phyloP scores from a whole-genome alignment of 2,888 invertebrate species.

The Macrosiphum euphorbiae region DNA sequence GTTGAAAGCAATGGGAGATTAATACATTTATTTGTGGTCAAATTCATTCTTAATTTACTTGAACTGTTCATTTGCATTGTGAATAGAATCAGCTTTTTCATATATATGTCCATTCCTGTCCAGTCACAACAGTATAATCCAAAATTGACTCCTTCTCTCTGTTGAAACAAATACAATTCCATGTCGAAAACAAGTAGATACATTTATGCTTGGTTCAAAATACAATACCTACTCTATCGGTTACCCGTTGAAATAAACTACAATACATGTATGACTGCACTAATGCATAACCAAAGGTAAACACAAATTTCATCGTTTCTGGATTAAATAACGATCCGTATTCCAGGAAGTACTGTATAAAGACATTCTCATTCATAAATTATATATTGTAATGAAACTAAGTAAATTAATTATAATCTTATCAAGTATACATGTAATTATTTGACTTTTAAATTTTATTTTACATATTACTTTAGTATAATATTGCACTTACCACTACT shows the following conservation, averaged over 20 bases:
- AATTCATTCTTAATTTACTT: neutral
- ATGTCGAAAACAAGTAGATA: neutral
- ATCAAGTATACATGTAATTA: too few species aligned
- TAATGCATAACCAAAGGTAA: neutral
- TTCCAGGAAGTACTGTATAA: neutral
- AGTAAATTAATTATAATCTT: too few species aligned
- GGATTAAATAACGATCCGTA: neutral
- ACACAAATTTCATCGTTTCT: neutral
- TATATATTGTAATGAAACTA: neutral
- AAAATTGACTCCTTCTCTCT: neutral
- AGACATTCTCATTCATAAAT: neutral
- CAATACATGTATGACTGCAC: neutral
- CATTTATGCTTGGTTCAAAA: neutral
- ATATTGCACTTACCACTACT: neutral
- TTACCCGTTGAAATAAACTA: slow-evolving; percentile 13
- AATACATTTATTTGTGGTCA: neutral
- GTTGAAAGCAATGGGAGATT: neutral
- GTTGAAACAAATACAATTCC: neutral
- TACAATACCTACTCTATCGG: slow-evolving; percentile 1
- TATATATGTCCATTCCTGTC: neutral
- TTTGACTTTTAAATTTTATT: too few species aligned
- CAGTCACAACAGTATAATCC: slow-evolving; percentile 1
- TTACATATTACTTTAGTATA: too few species aligned
- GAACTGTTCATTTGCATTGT: neutral
- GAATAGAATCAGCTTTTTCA: neutral